Evolutionary conservation across 2,113 vertebrate species (phyloP), one percentile per base, ranked within the genome.

Genomic region (Apaloderma vittatum): DNA sequence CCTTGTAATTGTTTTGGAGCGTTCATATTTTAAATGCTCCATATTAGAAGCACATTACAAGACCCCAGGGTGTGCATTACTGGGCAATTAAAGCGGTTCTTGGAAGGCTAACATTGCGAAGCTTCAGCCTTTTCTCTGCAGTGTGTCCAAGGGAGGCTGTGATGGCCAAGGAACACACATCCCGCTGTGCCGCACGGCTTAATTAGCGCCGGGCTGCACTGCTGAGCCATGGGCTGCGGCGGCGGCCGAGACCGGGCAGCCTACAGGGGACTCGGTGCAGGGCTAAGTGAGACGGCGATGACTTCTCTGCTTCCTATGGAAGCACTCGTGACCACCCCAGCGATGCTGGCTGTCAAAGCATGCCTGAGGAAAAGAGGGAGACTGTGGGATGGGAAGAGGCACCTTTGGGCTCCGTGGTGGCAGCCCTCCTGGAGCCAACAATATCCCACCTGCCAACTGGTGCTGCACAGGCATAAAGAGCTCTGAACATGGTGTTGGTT

Each of bases 31-130:
- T 94, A 94, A 95, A 92, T 45, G 84, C 65, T 89, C 57, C 62
- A 30, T 96, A 96, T 97, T 97, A 97, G 94, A 85, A 94, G 95
- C 88, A 90, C 89, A 97, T 97, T 96, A 96, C 89, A 94, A 95
- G 95, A 85, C 96, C 94, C 95, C 95, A 94, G 96, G 94, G 95
- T 97, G 95, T 95, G 95, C 95, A 93, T 97, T 97, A 93, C 94
- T 91, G 96, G 86, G 91, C 95, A 94, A 95, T 97, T 96, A 96
- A 94, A 97, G 80, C 5, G 0, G 67, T 85, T 95, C 96, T 95
- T 96, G 94, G 95, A 96, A 95, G 91, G 89, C 84, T 85, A 88
- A 73, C 90, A n/a, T 43, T 30, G 83, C 10, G 9, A 70, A 89
- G 91, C 95, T 84, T 76, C 83, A 65, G 95, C 91, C 95, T 95